Conservation (phyloP, 1,140 invertebrate species). For the Idris sp. region DNA sequence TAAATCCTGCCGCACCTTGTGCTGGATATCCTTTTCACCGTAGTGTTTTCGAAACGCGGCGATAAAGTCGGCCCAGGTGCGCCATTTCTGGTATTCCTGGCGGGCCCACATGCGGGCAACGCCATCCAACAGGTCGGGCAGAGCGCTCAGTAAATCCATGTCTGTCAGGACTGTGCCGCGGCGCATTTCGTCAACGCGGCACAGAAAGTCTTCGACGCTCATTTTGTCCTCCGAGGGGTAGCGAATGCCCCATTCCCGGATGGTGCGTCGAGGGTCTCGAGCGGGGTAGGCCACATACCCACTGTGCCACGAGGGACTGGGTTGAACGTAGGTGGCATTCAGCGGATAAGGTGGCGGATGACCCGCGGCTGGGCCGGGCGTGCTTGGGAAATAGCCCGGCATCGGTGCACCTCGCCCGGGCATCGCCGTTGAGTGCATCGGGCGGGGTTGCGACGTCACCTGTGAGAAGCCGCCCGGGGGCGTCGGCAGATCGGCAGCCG, state of each 20-base stretch:
- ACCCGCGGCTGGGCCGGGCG: too few relatives aligned
- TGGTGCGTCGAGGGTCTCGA: too few relatives aligned
- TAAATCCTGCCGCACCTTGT: neutral
- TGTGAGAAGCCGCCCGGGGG: too few relatives aligned
- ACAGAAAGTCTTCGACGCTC: slow-evolving; percentile 7
- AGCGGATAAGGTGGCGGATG: too few relatives aligned
- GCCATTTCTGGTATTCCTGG: neutral
- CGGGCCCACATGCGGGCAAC: neutral
- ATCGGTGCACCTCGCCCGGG: too few relatives aligned
- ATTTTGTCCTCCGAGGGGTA: neutral
- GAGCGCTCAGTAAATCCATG: neutral
- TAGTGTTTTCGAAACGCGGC: neutral
- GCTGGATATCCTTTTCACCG: neutral
- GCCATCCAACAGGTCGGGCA: slow-evolving; percentile 5
- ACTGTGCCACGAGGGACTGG: too few relatives aligned
- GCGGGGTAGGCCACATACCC: too few relatives aligned
- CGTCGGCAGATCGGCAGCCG: too few relatives aligned
- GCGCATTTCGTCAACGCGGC: neutral
- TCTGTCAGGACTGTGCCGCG: neutral
- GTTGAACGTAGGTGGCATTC: too few relatives aligned
- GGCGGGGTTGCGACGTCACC: too few relatives aligned
- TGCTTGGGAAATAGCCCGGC: too few relatives aligned
- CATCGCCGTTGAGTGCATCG: too few relatives aligned
- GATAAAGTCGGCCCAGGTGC: slow-evolving; percentile 1
- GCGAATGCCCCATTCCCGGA: slow-evolving; percentile 4